Evolutionary conservation across 2,797 vertebrate species (phyloP), one percentile per base, ranked within the genome.

Genomic region (Sebastes elongatus): DNA sequence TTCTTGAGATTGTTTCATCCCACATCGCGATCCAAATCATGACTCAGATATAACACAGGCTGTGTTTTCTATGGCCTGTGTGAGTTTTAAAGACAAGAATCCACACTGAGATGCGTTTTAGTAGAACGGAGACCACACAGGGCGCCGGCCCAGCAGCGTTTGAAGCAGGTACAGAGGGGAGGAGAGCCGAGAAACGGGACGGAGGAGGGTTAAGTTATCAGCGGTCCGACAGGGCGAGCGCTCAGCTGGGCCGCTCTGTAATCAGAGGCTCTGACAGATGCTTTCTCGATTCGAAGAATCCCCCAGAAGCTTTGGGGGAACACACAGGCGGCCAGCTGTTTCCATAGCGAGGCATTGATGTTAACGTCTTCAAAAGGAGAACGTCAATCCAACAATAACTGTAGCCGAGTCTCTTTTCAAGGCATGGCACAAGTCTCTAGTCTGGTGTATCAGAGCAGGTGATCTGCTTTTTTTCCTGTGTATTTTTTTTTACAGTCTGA

Each of bases 71-170:
- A 88, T 74, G 81, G 89, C 90, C 80, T 56, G 83, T 70, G 73
- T 67, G 76, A 70, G 71, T 85, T 85, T 84, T 81, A 88, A 49
- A 92, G 92, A 84, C 88, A 80, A 67, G 79, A 65, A 72, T 87
- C 93, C 93, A 89, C 89, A 78, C 85, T 65, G 89, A 46, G 90
- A 83, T 87, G 90, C 67, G 73, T 89, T 49, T 88, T 23, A 87
- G 92, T 81, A 75, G 88, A 89, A 84, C 83, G 74, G 72, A 62
- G 95, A 94, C 95, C 94, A 95, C 95, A 95, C 95, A 94, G 82
- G 76, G 84, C 60, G 93, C 59, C 76, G 65, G 79, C 70, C 53
- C 81, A 27, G 78, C 86, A 74, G 87, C 32, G 74, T 93, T 92
- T 94, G 94, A 93, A 92, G 92, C 86, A 18, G 72, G 81, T 92